Conservation (phyloP, 2,797 vertebrate species). For the Phalanger gymnotis region DNA sequence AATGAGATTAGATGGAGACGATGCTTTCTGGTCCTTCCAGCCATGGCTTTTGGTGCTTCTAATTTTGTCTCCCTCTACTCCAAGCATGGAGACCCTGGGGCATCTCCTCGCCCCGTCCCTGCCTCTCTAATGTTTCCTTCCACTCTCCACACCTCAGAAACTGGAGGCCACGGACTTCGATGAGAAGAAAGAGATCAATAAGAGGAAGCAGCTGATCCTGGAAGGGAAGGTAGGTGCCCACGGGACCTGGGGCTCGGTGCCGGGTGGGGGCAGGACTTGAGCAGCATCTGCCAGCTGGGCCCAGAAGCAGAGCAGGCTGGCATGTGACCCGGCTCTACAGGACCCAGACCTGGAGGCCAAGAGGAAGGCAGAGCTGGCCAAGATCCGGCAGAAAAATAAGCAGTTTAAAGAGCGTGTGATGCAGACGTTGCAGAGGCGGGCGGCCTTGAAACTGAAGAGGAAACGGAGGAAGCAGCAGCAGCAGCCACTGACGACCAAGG, state of each 20-base stretch:
- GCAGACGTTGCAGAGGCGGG: conserved; percentile 82
- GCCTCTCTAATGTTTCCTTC: not conserved
- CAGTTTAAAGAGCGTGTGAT: conserved; percentile 88
- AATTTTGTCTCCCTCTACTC: accelerated
- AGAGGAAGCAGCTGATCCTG: conserved; percentile 95
- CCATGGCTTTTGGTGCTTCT: accelerated
- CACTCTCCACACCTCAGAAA: conserved; percentile 84
- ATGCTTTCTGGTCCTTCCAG: not conserved
- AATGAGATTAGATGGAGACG: not conserved
- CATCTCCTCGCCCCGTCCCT: accelerated
- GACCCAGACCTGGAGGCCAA: conserved; percentile 95
- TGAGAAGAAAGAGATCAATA: conserved; percentile 97
- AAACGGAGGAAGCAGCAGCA: conserved; percentile 34
- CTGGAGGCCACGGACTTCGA: conserved; percentile 95
- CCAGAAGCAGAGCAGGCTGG: not conserved
- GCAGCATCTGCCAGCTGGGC: accelerated
- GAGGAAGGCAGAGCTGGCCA: conserved; percentile 92
- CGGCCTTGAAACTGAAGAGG: conserved; percentile 79
- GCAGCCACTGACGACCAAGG: not conserved
- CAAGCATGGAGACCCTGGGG: not conserved
- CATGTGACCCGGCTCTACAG: conserved; percentile 76
- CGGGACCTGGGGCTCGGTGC: accelerated
- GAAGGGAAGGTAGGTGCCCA: conserved; percentile 91
- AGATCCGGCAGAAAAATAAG: conserved; percentile 89
- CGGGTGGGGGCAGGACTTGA: not conserved